These are phyloP conservation scores for Phyllotreta striolata DNA, from an alignment of 2,888 invertebrate species.

Conservation along the genomic window DNA sequence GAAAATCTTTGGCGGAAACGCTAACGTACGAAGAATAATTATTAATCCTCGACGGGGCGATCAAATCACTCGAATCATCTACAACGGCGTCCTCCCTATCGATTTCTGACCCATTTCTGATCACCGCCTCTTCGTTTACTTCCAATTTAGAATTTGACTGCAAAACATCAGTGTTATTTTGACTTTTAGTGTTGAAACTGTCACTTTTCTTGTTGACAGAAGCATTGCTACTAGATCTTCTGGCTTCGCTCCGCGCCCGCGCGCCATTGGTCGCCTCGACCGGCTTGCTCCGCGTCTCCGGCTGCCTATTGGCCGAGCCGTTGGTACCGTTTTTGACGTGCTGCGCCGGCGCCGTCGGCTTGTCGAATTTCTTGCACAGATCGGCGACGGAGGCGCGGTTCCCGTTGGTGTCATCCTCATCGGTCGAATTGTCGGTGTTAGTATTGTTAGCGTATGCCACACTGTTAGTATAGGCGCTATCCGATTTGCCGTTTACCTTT, in stretches of 20 bases:
- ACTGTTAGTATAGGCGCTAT: conserved; percentile 54
- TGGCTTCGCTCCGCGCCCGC: conserved; percentile 28
- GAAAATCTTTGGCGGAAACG: conserved; percentile 63
- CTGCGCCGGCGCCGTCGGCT: conserved; percentile 11
- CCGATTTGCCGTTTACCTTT: conserved; percentile 53
- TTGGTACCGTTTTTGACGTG: conserved; percentile 46
- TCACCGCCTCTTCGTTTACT: conserved; percentile 40
- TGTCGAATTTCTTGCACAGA: conserved; percentile 66
- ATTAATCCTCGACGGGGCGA: conserved; percentile 56
- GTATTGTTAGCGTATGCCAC: conserved; percentile 57
- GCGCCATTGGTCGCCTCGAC: conserved; percentile 31
- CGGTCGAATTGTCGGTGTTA: conserved; percentile 60
- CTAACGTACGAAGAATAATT: conserved; percentile 71
- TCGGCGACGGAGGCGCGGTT: conserved; percentile 68
- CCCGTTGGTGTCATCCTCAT: conserved; percentile 66
- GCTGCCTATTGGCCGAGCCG: conserved; percentile 28
- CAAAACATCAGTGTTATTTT: conserved; percentile 45
- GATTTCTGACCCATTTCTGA: conserved; percentile 40
- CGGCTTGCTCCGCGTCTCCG: conserved; percentile 30
- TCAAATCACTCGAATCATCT: conserved; percentile 13
- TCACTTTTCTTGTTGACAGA: conserved; percentile 36
- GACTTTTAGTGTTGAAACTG: conserved; percentile 38
- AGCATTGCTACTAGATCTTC: conserved; percentile 37
- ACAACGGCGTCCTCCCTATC: conserved; percentile 34
- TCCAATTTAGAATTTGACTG: conserved; percentile 45